Percentiles rank a stretch among this genome's conserved stretches.
Conservation (phyloP, 2,113 vertebrate species). For the Eonycteris spelaea region DNA sequence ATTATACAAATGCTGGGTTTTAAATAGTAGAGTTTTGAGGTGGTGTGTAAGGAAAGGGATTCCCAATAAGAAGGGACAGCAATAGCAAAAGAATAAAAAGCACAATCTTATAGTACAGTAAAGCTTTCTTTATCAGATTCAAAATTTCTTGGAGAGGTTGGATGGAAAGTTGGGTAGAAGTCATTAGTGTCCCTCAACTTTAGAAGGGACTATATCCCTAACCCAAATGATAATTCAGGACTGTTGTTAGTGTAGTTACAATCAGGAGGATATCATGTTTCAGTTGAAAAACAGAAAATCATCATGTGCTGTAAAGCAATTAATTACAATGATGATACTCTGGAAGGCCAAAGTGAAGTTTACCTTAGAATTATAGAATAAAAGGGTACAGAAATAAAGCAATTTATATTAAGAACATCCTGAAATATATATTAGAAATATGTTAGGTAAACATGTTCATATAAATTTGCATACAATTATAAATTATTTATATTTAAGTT, state of each 20-base stretch:
- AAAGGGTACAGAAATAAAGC: not conserved
- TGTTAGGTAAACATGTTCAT: not conserved
- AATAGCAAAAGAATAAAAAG: not conserved
- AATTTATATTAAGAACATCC: not conserved
- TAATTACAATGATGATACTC: not conserved
- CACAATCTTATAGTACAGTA: not conserved
- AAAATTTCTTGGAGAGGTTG: not conserved
- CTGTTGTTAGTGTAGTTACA: not conserved
- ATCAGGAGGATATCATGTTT: not conserved
- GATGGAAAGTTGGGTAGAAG: not conserved
- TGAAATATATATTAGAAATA: not conserved
- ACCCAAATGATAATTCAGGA: not conserved
- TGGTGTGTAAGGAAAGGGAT: not conserved
- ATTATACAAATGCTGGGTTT: not conserved
- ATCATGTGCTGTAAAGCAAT: not conserved
- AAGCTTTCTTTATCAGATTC: not conserved
- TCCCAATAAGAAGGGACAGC: not conserved
- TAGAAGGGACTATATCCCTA: not conserved
- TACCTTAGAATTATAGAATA: not conserved
- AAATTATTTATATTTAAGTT: not conserved
- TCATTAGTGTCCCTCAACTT: not conserved
- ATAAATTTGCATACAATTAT: not conserved
- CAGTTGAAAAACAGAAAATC: not conserved
- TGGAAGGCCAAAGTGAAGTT: not conserved
- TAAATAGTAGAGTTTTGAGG: not conserved